These are phyloP conservation scores for Euura saliciscinereae DNA, from an alignment of 1,140 invertebrate species.

Conservation along the genomic window DNA sequence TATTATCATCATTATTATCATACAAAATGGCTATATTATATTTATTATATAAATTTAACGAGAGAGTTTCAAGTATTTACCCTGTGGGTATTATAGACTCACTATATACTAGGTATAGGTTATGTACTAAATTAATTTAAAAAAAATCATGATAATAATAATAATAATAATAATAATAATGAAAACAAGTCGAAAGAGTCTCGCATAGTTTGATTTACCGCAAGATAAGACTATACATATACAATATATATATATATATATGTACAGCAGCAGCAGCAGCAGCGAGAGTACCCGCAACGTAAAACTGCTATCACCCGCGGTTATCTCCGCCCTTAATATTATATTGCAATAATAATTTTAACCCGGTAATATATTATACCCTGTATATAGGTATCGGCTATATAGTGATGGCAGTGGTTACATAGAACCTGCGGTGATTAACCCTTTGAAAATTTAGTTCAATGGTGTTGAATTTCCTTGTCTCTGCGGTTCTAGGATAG, in stretches of 20 bases:
- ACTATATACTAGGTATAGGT: neutral
- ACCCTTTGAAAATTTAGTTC: slow-evolving; percentile 17
- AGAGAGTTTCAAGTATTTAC: too few relatives aligned
- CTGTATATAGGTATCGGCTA: neutral
- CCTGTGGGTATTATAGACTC: neutral
- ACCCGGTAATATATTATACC: slow-evolving; percentile 8
- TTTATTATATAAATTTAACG: too few relatives aligned
- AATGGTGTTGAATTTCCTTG: slow-evolving; percentile 14
- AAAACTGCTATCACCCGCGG: slow-evolving; percentile 9
- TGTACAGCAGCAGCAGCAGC: too few relatives aligned
- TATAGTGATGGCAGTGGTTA: neutral
- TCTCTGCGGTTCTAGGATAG: neutral
- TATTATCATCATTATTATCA: too few relatives aligned
- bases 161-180: too few relatives aligned
- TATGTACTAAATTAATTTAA: too few relatives aligned
- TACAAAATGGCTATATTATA: too few relatives aligned
- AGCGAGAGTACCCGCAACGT: neutral
- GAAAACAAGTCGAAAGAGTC: neutral
- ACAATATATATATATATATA: too few relatives aligned
- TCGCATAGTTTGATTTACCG: slow-evolving; percentile 12
- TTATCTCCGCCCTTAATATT: slow-evolving; percentile 16
- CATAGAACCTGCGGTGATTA: slow-evolving; percentile 10
- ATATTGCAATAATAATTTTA: slow-evolving; percentile 14
- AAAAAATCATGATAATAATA: too few relatives aligned
- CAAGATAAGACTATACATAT: neutral